A percentile compares a stretch with the other conserved stretches of the same genome.
These are phyloP conservation scores for Caranx melampygus DNA, from an alignment of 2,113 vertebrate genomes.

Conservation along the genomic window DNA sequence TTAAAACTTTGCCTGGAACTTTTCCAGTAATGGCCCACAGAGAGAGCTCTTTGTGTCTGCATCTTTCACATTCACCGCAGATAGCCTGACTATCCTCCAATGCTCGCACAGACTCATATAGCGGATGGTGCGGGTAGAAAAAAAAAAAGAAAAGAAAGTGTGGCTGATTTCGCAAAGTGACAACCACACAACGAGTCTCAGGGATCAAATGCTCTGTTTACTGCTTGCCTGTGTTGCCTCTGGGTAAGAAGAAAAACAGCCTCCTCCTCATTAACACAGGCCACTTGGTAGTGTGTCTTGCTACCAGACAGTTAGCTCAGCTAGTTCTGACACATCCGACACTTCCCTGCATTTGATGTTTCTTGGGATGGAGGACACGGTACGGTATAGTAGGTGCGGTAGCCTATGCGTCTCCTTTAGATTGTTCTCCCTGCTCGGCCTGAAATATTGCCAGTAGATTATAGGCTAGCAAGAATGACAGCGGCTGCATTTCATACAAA, in stretches of 20 bases:
- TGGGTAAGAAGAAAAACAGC: slow-evolving; percentile 65
- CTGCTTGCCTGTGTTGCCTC: slow-evolving; percentile 63
- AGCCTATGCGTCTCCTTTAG: slow-evolving; percentile 61
- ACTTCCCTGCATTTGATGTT: slow-evolving; percentile 75
- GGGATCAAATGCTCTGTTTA: slow-evolving; percentile 76
- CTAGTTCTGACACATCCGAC: slow-evolving; percentile 71
- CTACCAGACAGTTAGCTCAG: slow-evolving; percentile 68
- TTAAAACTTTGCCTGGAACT: slow-evolving; percentile 19
- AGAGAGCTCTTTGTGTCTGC: slow-evolving; percentile 5
- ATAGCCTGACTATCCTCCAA: slow-evolving; percentile 29
- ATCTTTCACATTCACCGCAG: slow-evolving; percentile 12
- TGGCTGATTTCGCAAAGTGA: slow-evolving; percentile 69
- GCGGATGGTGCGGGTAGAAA: not conserved
- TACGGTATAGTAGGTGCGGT: slow-evolving; percentile 50
- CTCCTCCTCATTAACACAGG: slow-evolving; percentile 77
- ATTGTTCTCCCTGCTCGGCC: slow-evolving; percentile 61
- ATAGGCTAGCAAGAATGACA: slow-evolving; percentile 77
- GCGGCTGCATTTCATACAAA: slow-evolving; percentile 82
- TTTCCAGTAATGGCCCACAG: slow-evolving; percentile 43
- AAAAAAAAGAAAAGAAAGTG: slow-evolving; percentile 37
- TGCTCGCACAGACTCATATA: slow-evolving; percentile 11
- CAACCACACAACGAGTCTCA: slow-evolving; percentile 67
- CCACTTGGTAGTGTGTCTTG: slow-evolving; percentile 61
- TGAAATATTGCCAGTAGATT: slow-evolving; percentile 80
- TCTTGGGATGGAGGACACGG: slow-evolving; percentile 52